A percentile compares a stretch with the other conserved stretches of the same genome.
Evolutionary conservation across 2,113 vertebrate species (phyloP).

Genomic region (Phalacrocorax carbo): DNA sequence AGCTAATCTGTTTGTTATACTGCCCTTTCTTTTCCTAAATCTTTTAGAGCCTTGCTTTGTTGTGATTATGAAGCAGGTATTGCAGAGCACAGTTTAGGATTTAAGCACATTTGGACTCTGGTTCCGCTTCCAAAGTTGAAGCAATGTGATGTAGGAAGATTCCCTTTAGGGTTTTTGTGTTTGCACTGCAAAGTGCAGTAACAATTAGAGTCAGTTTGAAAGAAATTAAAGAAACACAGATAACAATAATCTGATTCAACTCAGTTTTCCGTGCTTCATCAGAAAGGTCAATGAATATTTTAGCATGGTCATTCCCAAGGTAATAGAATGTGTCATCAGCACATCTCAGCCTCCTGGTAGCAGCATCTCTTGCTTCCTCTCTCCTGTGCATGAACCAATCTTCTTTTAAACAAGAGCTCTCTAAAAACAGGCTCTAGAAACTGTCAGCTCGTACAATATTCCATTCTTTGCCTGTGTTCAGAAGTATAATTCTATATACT

Average conservation of each 20-base stretch:
- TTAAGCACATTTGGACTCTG: background rate
- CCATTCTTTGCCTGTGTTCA: background rate
- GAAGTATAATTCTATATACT: background rate
- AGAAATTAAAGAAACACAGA: background rate
- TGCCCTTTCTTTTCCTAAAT: background rate
- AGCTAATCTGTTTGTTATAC: background rate
- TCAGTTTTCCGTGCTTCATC: background rate
- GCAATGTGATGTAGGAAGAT: background rate
- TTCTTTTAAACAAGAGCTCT: background rate
- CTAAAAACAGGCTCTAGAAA: background rate
- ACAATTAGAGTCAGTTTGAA: background rate
- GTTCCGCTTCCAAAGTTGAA: background rate
- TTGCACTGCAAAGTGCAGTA: background rate
- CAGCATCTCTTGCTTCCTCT: background rate
- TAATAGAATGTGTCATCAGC: background rate
- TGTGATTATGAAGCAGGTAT: background rate
- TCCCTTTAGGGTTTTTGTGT: background rate
- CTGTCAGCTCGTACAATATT: background rate
- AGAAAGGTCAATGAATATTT: background rate
- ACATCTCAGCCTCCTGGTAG: background rate
- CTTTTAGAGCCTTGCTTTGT: background rate
- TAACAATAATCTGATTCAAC: background rate
- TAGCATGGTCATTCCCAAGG: background rate
- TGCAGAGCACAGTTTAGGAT: background rate
- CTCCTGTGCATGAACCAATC: background rate